These are phyloP conservation scores for Latrodectus geometricus DNA, from an alignment of 1,140 invertebrate genomes.

Conservation along the genomic window DNA sequence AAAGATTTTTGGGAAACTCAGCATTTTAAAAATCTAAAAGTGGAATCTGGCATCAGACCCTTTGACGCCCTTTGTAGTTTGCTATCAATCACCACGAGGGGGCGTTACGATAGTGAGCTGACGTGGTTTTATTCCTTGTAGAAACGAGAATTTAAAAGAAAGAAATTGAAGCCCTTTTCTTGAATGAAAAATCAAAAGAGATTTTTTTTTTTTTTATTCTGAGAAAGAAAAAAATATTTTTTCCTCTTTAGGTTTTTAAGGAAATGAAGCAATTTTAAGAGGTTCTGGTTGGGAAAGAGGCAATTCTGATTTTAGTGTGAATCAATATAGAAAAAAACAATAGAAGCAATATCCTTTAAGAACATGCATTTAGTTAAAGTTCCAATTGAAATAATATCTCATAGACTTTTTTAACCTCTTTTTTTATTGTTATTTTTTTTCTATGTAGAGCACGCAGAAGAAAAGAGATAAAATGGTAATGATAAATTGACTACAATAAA, in stretches of 20 bases:
- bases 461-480: too few species aligned
- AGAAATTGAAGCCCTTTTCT: neutral
- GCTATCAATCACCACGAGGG: constrained; percentile 56
- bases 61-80: constrained; percentile 58
- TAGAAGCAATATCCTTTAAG: too few species aligned
- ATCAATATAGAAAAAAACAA: too few species aligned
- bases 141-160: neutral
- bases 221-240: neutral
- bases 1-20: constrained; percentile 31
- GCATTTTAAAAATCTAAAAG: constrained; percentile 51
- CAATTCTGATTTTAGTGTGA: too few species aligned
- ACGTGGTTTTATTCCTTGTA: neutral
- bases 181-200: neutral
- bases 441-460: too few species aligned
- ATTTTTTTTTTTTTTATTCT: neutral
- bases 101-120: constrained; percentile 2
- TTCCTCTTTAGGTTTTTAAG: neutral
- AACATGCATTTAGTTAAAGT: too few species aligned
- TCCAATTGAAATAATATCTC: too few species aligned
- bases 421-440: too few species aligned
- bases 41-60: constrained; percentile 23
- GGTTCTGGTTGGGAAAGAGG: neutral
- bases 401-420: too few species aligned
- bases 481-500: too few species aligned
- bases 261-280: neutral